Evolutionary conservation across 2,888 invertebrate genomes (phyloP).

Genomic region (Cephus nigrinus): DNA sequence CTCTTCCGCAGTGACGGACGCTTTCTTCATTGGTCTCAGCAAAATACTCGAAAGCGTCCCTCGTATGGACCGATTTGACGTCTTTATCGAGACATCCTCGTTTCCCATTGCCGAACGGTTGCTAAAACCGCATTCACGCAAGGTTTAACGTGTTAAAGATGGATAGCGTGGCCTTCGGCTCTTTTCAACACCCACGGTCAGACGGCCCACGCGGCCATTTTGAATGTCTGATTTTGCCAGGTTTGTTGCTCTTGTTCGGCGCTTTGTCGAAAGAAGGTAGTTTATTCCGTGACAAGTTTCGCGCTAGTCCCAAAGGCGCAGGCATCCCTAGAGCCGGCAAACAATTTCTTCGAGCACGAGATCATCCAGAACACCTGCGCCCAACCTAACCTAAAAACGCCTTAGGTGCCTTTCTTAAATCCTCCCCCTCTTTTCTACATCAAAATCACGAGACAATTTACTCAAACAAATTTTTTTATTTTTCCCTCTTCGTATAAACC

Average conservation of each 20-base stretch:
- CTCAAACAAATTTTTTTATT: neutral
- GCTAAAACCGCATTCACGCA: slow-evolving; percentile 18
- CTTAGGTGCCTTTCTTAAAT: neutral
- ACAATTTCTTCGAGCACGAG: neutral
- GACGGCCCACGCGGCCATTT: slow-evolving; percentile 36
- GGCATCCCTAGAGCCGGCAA: slow-evolving; percentile 9
- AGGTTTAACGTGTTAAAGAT: slow-evolving; percentile 22
- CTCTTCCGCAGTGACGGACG: neutral
- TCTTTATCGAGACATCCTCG: neutral
- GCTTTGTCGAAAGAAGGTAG: slow-evolving; percentile 32
- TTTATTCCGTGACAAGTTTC: slow-evolving; percentile 47
- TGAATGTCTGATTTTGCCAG: slow-evolving; percentile 39
- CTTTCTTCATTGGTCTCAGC: neutral
- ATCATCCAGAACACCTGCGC: too few relatives aligned
- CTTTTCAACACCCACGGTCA: slow-evolving; percentile 46
- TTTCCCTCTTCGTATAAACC: neutral
- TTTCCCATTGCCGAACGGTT: neutral
- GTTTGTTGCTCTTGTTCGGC: slow-evolving; percentile 37
- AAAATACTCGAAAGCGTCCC: neutral
- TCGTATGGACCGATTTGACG: neutral
- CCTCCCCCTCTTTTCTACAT: neutral
- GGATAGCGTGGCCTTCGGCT: slow-evolving; percentile 36
- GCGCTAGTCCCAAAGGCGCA: slow-evolving; percentile 39
- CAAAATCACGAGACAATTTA: neutral
- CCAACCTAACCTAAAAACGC: too few relatives aligned